phyloP scores from a whole-genome alignment of 2,113 vertebrate genomes.

The Gavialis gangeticus region DNA sequence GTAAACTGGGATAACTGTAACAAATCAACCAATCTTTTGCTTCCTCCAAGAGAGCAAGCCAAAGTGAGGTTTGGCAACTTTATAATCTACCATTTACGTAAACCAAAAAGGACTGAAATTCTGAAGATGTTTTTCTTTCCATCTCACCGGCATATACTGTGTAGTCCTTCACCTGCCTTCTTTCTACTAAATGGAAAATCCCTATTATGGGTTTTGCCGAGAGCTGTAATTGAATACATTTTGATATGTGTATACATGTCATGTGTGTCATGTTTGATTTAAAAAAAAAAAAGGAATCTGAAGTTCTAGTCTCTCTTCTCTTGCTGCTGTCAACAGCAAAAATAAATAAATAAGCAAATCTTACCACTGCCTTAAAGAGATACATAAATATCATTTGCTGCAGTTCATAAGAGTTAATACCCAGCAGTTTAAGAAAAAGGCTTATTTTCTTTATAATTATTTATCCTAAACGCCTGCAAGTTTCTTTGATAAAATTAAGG shows the following conservation, averaged over 20 bases:
- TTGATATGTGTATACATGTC: not conserved
- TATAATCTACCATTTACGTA: not conserved
- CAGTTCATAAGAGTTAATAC: conserved; percentile 60
- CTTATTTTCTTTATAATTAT: not conserved
- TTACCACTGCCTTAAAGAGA: not conserved
- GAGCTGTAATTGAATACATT: not conserved
- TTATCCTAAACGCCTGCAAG: not conserved
- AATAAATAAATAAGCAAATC: not conserved
- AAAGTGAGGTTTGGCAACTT: not conserved
- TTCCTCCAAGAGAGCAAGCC: not conserved
- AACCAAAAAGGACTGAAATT: not conserved
- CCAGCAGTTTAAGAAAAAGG: not conserved
- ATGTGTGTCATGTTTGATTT: not conserved
- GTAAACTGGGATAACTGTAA: not conserved
- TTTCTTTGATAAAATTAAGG: not conserved
- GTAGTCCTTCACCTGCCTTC: not conserved
- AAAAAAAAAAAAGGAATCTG: not conserved
- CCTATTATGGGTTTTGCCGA: not conserved
- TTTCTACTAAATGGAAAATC: not conserved
- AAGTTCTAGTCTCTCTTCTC: conserved; percentile 38
- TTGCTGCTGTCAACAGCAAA: not conserved
- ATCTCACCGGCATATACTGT: not conserved
- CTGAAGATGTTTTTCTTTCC: not conserved
- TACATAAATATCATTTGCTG: not conserved
- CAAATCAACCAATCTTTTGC: not conserved